Percentiles rank a stretch among this genome's conserved stretches.
These are phyloP conservation scores for Pangasius larnaudii DNA, from an alignment of 2,797 vertebrate genomes.

Conservation along the genomic window DNA sequence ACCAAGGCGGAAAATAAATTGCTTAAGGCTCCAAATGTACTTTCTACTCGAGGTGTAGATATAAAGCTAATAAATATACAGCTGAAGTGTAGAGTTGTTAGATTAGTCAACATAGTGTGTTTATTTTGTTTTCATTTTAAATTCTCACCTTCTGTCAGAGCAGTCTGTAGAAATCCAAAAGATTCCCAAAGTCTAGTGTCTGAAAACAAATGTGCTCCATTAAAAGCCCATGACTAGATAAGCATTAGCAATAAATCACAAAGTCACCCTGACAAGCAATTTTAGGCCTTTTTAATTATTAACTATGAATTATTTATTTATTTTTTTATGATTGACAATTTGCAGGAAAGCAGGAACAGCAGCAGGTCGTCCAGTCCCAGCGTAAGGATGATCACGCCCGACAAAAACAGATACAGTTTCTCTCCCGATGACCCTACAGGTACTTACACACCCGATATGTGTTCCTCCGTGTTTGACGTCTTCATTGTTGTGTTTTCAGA, in stretches of 20 bases:
- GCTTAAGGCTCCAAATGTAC: background rate
- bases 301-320: no score
- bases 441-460: slow-evolving; percentile 54
- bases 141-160: no score
- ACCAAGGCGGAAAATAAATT: background rate
- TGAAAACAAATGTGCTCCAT: no score
- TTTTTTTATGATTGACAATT: slow-evolving; percentile 8
- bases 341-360: slow-evolving; percentile 89
- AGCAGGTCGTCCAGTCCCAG: slow-evolving; percentile 97
- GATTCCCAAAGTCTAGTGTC: no score
- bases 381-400: slow-evolving; percentile 92
- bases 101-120: background rate
- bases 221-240: background rate
- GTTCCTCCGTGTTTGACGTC: background rate
- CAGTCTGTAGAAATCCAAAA: no score
- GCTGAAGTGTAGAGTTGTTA: background rate
- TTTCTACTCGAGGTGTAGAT: background rate
- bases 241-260: background rate
- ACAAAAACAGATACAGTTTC: slow-evolving; percentile 86
- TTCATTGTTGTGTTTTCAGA: no score
- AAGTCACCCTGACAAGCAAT: no score
- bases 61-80: background rate
- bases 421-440: slow-evolving; percentile 88
- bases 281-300: no score
- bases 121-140: no score